Conservation (phyloP, 2,888 invertebrate species). For the Volucella inanis region DNA sequence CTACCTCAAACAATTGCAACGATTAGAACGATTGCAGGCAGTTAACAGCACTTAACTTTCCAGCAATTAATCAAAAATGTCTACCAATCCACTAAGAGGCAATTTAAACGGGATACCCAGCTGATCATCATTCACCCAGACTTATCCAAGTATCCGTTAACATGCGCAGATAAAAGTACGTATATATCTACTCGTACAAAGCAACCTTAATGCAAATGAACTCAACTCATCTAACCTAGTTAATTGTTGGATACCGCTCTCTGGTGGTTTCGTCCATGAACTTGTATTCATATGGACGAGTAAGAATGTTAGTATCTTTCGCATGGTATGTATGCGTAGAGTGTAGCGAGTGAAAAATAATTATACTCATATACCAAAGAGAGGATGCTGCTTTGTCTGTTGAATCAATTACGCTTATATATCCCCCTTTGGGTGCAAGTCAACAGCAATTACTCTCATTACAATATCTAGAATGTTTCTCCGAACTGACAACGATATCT, state of each 20-base stretch:
- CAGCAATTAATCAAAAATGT: slow-evolving; percentile 40
- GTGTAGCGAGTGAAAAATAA: not conserved
- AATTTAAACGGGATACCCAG: slow-evolving; percentile 33
- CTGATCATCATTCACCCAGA: slow-evolving; percentile 7
- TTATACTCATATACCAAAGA: slow-evolving; percentile 3
- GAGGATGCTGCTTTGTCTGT: slow-evolving; percentile 35
- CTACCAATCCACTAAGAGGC: slow-evolving; percentile 15
- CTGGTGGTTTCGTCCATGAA: slow-evolving; percentile 36
- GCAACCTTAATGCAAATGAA: slow-evolving; percentile 4
- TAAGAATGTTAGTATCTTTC: slow-evolving; percentile 8
- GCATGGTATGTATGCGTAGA: slow-evolving; percentile 9
- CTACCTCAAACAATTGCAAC: too few species aligned
- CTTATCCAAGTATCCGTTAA: not conserved
- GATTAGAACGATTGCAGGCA: slow-evolving; percentile 4
- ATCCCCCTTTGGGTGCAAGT: slow-evolving; percentile 57
- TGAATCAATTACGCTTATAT: slow-evolving; percentile 61
- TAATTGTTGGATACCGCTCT: slow-evolving; percentile 31
- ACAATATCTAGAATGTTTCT: slow-evolving; percentile 67
- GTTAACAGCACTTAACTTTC: slow-evolving; percentile 39
- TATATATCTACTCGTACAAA: not conserved
- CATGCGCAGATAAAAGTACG: not conserved
- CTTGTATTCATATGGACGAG: slow-evolving; percentile 19
- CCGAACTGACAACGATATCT: slow-evolving; percentile 62
- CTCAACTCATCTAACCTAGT: slow-evolving; percentile 31
- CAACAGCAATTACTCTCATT: slow-evolving; percentile 73